Evolutionary conservation across 2,797 vertebrate genomes (phyloP).

Genomic region (Coluber constrictor): DNA sequence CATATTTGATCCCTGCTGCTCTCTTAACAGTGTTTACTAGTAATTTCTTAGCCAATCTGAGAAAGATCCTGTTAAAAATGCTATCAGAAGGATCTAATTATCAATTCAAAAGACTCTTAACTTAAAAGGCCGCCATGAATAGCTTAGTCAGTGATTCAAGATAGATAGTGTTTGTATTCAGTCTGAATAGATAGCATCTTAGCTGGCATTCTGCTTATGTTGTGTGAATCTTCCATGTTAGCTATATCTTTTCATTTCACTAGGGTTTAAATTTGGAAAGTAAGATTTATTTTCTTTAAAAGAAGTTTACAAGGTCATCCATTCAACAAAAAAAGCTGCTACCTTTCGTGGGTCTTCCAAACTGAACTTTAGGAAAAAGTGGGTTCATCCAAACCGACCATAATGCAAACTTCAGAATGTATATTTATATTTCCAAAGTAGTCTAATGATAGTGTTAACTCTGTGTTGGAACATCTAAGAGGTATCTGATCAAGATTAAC

Average conservation of each 20-base stretch:
- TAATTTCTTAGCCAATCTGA: background rate
- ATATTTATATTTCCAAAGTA: background rate
- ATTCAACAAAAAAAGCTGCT: background rate
- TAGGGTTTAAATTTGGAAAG: background rate
- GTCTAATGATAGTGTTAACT: background rate
- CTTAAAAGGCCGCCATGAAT: background rate
- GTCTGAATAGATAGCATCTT: background rate
- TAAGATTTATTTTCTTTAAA: background rate
- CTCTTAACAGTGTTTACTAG: background rate
- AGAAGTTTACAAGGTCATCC: background rate
- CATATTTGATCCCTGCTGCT: background rate
- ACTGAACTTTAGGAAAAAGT: background rate
- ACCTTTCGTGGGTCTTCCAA: background rate
- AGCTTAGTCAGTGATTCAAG: background rate
- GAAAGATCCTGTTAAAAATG: background rate
- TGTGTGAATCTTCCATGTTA: background rate
- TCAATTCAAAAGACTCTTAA: background rate
- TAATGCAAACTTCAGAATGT: background rate
- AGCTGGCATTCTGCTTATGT: background rate
- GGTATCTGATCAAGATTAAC: slow-evolving; percentile 8
- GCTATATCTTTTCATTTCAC: background rate
- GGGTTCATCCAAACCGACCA: background rate
- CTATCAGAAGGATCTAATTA: background rate
- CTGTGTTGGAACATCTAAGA: background rate
- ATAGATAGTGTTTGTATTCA: background rate